Evolutionary conservation across 2,113 vertebrate species (phyloP).

Genomic region (Thunnus maccoyii): DNA sequence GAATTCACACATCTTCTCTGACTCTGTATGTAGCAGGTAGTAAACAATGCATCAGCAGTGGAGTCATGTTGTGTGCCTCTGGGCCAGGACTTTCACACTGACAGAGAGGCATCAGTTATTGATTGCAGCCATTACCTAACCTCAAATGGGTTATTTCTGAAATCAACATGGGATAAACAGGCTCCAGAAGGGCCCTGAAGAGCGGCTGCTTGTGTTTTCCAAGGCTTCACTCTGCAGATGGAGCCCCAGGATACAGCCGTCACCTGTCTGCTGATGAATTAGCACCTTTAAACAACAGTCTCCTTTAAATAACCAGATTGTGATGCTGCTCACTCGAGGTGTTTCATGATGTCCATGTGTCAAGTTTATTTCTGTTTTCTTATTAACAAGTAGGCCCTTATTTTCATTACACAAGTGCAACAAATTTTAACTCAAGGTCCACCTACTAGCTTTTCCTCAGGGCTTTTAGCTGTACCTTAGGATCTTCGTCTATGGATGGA

Average conservation of each 20-base stretch:
- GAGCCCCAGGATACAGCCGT: conserved; percentile 53
- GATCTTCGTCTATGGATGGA: no score
- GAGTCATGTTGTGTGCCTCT: conserved; percentile 14
- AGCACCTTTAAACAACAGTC: conserved; percentile 58
- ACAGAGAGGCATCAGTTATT: conserved; percentile 70
- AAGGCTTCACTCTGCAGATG: conserved; percentile 49
- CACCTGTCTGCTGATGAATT: conserved; percentile 69
- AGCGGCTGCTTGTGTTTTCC: conserved; percentile 43
- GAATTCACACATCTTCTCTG: background rate
- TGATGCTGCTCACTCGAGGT: conserved; percentile 9
- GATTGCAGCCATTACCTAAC: conserved; percentile 69
- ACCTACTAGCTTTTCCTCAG: background rate
- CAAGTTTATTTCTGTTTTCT: background rate
- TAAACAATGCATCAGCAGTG: background rate
- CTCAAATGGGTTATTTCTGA: conserved; percentile 60
- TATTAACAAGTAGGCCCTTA: background rate
- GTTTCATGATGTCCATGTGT: background rate
- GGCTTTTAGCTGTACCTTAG: background rate
- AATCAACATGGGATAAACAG: conserved; percentile 54
- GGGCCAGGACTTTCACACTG: conserved; percentile 21
- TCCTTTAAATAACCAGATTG: conserved; percentile 46
- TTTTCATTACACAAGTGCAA: background rate
- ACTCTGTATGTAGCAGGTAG: background rate
- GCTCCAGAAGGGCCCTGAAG: conserved; percentile 57
- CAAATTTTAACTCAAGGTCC: no score